Conservation (phyloP, 2,888 invertebrate genomes). For the Vannuccia rotundouncinata region DNA sequence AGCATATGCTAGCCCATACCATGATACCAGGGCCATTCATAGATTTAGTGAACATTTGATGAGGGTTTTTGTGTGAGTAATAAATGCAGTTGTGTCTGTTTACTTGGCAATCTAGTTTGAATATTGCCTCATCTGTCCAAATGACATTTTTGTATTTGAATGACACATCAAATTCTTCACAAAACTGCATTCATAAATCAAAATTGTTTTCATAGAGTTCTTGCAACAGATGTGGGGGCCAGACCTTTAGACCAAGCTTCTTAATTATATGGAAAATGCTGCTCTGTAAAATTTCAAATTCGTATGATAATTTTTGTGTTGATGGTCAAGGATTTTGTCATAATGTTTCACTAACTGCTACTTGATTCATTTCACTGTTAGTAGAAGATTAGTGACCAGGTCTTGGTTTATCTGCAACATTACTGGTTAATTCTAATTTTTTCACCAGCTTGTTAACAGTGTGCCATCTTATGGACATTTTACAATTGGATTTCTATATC, state of each 20-base stretch:
- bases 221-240: not conserved
- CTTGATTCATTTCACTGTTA: not conserved
- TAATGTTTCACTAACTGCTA: not conserved
- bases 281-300: not conserved
- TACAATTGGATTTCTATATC: too few relatives aligned
- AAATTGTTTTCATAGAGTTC: not conserved
- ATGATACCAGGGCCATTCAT: conserved; percentile 29
- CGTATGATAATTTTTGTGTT: not conserved
- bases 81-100: conserved; percentile 30
- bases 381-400: not conserved
- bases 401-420: not conserved
- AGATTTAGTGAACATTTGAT: not conserved
- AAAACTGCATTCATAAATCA: conserved; percentile 16
- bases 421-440: not conserved
- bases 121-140: conserved; percentile 33
- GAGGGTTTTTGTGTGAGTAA: conserved; percentile 28
- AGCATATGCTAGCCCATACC: conserved; percentile 19
- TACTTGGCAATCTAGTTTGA: conserved; percentile 29
- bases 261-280: conserved; percentile 25
- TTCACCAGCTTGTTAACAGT: too few relatives aligned
- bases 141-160: conserved; percentile 29
- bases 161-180: conserved; percentile 13
- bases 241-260: conserved; percentile 14
- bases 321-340: not conserved
- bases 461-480: not conserved